Evolutionary conservation across 2,888 invertebrate genomes (phyloP).

Genomic region (Hetaerina titia): DNA sequence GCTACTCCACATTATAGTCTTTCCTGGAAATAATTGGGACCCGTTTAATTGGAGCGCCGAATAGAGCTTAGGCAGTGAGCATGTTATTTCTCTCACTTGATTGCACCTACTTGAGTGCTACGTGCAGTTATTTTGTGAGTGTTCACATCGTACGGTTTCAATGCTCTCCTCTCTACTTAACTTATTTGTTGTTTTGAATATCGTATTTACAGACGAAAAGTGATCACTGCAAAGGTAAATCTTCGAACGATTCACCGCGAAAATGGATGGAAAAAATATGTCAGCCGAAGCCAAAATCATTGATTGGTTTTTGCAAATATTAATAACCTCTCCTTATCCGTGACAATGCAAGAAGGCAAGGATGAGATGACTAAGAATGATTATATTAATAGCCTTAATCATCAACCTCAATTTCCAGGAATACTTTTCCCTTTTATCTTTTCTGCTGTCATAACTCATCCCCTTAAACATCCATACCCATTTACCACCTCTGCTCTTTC

Average conservation of each 20-base stretch:
- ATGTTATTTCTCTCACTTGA: not conserved
- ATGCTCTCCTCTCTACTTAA: not conserved
- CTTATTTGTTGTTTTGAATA: not conserved
- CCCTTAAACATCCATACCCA: not conserved
- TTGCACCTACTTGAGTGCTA: not conserved
- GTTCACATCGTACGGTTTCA: not conserved
- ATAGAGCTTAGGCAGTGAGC: not conserved
- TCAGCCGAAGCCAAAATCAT: not conserved
- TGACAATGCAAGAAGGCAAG: not conserved
- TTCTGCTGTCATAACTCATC: slow-evolving; percentile 39
- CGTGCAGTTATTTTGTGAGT: not conserved
- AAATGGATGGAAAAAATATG: not conserved
- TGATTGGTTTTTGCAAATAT: slow-evolving; percentile 33
- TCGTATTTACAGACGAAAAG: not conserved
- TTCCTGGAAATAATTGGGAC: not conserved
- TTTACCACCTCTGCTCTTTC: not conserved
- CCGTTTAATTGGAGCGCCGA: not conserved
- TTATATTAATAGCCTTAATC: slow-evolving; percentile 60
- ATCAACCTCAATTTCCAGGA: slow-evolving; percentile 43
- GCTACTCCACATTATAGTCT: not conserved
- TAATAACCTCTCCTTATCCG: slow-evolving; percentile 6
- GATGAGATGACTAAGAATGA: slow-evolving; percentile 19
- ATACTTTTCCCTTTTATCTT: not conserved
- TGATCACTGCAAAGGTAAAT: not conserved
- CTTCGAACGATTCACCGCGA: not conserved